Evolutionary conservation across 2,113 vertebrate genomes (phyloP), one percentile per base, ranked within the genome.

Genomic region (Ovibos moschatus): DNA sequence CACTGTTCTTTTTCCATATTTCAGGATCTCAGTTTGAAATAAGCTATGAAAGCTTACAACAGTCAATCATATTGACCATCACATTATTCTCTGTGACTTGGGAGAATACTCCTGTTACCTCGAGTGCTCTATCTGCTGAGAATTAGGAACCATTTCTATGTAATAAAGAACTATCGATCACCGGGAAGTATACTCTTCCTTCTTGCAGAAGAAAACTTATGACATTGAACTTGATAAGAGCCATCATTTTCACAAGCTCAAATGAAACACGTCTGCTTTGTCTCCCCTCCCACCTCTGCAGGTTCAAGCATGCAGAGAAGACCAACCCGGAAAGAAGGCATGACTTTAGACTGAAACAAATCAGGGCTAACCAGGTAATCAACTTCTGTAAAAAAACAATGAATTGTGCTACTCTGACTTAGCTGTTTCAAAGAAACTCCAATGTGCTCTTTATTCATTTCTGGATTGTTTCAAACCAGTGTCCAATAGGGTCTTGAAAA

Each of bases 211-310:
- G 71, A 92, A 97, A 98, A 98, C 97, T 96, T 98, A 97, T 86
- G 97, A 98, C 98, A 97, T 53, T 97, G 97, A 97, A 98, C 97
- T 98, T 98, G 98, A 98, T 98, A 97, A 98, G 97, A 98, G 93
- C 91, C 84, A 98, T 98, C 92, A 81, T 98, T 97, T 97, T 98
- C 95, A 98, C 83, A 97, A 94, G 78, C 97, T 97, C 97, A 97
- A 97, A 98, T 95, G 84, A 96, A 98, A 94, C 64, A 58, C 95
- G 57, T 96, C 91, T 98, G 95, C 2, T 57, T 57, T 55, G 78
- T 86, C 30, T 96, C 58, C 84, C 76, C 7, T 87, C 62, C 55
- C 25, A 45, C 58, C 12, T n/a, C 23, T 47, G 58, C 81, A 98
- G 95, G 57, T 83, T 97, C 95, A 98, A 97, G 96, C 86, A 79